Base-by-base conservation (phyloP, 2,113 vertebrate genomes). In the Nesogale talazaci region DNA sequence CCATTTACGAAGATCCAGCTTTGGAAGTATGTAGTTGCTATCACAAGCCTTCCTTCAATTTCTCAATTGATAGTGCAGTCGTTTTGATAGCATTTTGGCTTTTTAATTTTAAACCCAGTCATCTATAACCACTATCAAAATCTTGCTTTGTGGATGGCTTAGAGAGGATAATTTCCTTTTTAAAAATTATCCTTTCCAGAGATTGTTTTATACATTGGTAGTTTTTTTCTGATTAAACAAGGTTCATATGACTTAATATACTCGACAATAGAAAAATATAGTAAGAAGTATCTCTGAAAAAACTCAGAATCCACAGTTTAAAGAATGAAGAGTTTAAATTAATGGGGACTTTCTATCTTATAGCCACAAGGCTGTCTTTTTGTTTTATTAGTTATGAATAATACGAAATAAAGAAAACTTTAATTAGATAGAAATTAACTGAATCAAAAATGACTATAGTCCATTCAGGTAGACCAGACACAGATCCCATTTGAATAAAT, bases 261-360 rank as follows among this genome's bases (percentile, higher is more conserved):
- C 89, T 93, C 69, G 82, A 74, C 27, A 92, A 22, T 94, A 86
- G 89, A 94, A 95, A 92, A 95, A 61, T 46, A 89, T 42, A 96
- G 69, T 94, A 90, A 92, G 80, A 78, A 86, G 29, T 70, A 83
- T 57, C 89, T 96, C 77, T 91, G n/a, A 83, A 94, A 94, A 92
- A 78, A 86, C 20, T 94, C 36, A 86, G 65, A 93, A 96, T 93
- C 75, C 38, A 42, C 52, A 63, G 52, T 93, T 90, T 69, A 80
- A 88, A 59, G 83, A 86, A 52, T 89, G 61, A 74, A 67, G 56
- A 63, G 92, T 97, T 94, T 95, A 92, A 95, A 88, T 94, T 93
- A 95, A 92, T 88, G 75, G 94, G 56, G 56, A 85, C 70, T 90
- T 94, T 94, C 74, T 86, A 42, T 69, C 57, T 95, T 87, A 90